These are phyloP conservation scores for Drosophila pectinifera DNA, from an alignment of 1,140 invertebrate genomes.

Conservation along the genomic window DNA sequence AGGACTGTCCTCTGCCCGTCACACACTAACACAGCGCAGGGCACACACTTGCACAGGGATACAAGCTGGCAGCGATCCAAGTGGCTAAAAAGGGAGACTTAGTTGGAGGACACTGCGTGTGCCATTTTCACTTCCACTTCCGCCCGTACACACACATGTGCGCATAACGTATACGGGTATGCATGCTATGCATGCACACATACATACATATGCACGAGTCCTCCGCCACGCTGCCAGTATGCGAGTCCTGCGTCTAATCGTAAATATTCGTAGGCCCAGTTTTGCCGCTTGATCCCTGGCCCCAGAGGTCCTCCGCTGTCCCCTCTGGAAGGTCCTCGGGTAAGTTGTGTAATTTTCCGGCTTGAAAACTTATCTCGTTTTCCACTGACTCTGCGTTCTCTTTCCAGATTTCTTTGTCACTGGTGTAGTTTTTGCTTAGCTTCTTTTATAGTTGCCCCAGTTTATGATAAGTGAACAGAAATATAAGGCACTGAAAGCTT, in stretches of 20 bases:
- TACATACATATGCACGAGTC: constrained; percentile 46
- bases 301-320: neutral
- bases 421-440: constrained; percentile 26
- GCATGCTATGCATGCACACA: constrained; percentile 38
- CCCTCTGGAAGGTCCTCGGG: neutral
- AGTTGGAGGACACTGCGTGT: constrained; percentile 62
- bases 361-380: constrained; percentile 28
- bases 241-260: constrained; percentile 51
- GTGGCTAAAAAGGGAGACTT: constrained; percentile 50
- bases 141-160: constrained; percentile 24
- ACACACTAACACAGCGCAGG: constrained; percentile 18
- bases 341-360: constrained; percentile 59
- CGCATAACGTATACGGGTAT: constrained; percentile 20
- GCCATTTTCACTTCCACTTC: constrained; percentile 66
- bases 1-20: constrained; percentile 52
- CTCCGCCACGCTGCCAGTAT: constrained; percentile 36
- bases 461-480: constrained; percentile 5
- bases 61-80: constrained; percentile 54
- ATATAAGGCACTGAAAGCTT: neutral
- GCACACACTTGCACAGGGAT: constrained; percentile 13
- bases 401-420: constrained; percentile 20
- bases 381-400: constrained; percentile 10
- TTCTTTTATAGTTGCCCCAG: neutral
- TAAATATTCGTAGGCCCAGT: constrained; percentile 59
- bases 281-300: constrained; percentile 43